A percentile compares a stretch with the other conserved stretches of the same genome.
These are phyloP conservation scores for Ophiodon elongatus DNA, from an alignment of 2,113 vertebrate genomes.

Conservation along the genomic window DNA sequence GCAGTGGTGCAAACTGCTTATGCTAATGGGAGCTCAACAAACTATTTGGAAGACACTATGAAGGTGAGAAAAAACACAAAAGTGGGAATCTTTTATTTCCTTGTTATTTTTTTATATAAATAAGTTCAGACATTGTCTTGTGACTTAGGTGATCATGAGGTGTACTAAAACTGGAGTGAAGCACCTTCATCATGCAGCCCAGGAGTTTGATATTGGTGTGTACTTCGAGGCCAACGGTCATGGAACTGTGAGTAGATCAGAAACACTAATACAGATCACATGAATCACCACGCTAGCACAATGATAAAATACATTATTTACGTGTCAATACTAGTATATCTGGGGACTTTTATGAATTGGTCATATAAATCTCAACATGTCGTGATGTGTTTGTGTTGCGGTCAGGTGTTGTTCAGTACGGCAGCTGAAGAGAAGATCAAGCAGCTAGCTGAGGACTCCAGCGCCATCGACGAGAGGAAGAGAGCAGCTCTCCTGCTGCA, in stretches of 20 bases:
- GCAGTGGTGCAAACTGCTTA: slow-evolving; percentile 97
- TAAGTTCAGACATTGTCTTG: slow-evolving; percentile 12
- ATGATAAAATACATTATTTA: background rate
- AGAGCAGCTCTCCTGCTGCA: slow-evolving; percentile 88
- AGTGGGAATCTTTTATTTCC: background rate
- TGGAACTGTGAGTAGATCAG: slow-evolving; percentile 90
- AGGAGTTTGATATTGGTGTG: slow-evolving; percentile 93
- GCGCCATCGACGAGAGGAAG: slow-evolving; percentile 81
- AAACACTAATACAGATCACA: background rate
- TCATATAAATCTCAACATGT: background rate
- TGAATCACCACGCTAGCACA: background rate
- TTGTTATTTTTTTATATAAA: background rate
- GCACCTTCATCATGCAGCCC: slow-evolving; percentile 94
- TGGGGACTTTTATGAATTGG: background rate
- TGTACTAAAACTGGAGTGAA: slow-evolving; percentile 98
- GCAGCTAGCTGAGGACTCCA: slow-evolving; percentile 82
- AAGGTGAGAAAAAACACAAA: slow-evolving; percentile 83
- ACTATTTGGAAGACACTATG: slow-evolving; percentile 91
- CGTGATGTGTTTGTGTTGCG: slow-evolving; percentile 1
- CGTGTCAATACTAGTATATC: background rate
- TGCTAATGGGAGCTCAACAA: slow-evolving; percentile 95
- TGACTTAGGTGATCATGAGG: slow-evolving; percentile 89
- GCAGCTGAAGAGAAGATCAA: slow-evolving; percentile 89
- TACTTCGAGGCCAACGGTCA: slow-evolving; percentile 99
- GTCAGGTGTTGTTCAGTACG: slow-evolving; percentile 93